phyloP scores from a whole-genome alignment of 2,797 vertebrate species.

The Paramormyrops hopkinsi region DNA sequence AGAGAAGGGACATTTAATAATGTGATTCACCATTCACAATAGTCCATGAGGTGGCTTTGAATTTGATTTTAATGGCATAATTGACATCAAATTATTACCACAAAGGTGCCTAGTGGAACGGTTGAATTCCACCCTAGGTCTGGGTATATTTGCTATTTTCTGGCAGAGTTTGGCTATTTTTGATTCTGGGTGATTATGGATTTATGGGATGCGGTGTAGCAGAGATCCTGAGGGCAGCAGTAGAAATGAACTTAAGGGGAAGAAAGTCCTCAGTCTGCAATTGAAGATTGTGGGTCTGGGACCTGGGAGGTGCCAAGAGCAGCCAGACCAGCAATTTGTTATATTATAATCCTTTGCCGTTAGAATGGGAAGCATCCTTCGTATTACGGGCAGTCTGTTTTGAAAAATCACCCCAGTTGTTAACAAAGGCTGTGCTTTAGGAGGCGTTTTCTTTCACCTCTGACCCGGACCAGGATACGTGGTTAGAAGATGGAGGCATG shows the following conservation, averaged over 20 bases:
- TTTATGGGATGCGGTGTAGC: background rate
- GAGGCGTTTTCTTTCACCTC: background rate
- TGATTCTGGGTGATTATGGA: background rate
- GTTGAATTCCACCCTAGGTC: background rate
- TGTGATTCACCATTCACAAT: background rate
- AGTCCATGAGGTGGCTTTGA: background rate
- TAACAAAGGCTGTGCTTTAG: background rate
- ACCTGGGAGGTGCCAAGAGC: background rate
- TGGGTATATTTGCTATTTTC: background rate
- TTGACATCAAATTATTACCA: background rate
- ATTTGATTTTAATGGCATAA: background rate
- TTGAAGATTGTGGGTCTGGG: background rate
- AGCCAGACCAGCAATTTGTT: background rate
- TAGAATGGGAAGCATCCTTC: background rate
- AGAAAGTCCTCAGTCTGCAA: background rate
- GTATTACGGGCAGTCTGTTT: background rate
- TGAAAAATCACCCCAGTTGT: background rate
- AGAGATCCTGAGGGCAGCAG: background rate
- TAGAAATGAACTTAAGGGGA: background rate
- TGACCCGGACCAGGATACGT: background rate
- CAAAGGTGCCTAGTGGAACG: background rate
- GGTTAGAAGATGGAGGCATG: background rate
- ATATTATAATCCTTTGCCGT: background rate
- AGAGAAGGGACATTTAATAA: conserved; percentile 2
- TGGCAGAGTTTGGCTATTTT: background rate